These are phyloP conservation scores for Salpingus planirostris DNA, from an alignment of 2,888 invertebrate species.

Conservation along the genomic window DNA sequence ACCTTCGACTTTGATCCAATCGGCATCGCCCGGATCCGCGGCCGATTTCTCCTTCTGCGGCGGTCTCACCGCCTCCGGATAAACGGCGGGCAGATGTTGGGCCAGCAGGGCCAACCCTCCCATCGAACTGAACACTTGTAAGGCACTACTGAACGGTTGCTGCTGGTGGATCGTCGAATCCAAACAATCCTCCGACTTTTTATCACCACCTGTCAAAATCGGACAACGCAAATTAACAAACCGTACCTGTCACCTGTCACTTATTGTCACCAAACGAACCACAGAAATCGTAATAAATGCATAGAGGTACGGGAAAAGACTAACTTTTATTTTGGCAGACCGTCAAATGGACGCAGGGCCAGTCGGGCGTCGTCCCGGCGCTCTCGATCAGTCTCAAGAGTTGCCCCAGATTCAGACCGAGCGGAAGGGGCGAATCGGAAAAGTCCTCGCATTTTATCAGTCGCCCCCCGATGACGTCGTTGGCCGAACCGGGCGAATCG, in stretches of 20 bases:
- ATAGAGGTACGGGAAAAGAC: too few species aligned
- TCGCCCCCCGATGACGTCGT: slow-evolving; percentile 34
- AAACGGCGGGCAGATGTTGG: slow-evolving; percentile 79
- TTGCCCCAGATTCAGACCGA: slow-evolving; percentile 37
- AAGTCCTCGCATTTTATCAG: slow-evolving; percentile 34
- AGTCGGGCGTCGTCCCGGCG: slow-evolving; percentile 33
- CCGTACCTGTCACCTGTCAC: too few species aligned
- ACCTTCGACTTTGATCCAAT: slow-evolving; percentile 46
- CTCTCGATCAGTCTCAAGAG: slow-evolving; percentile 35
- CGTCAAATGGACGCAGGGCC: slow-evolving; percentile 40
- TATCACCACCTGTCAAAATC: slow-evolving; percentile 10
- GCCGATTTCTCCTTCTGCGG: slow-evolving; percentile 51
- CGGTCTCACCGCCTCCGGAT: slow-evolving; percentile 61
- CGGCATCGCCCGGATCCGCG: slow-evolving; percentile 43
- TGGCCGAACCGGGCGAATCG: slow-evolving; percentile 5
- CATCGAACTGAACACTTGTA: slow-evolving; percentile 79
- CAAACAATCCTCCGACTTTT: slow-evolving; percentile 7
- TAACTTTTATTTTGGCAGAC: slow-evolving; percentile 38
- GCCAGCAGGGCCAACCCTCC: slow-evolving; percentile 86
- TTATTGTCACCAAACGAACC: too few species aligned
- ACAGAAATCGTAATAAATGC: too few species aligned
- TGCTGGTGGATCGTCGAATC: slow-evolving; percentile 19
- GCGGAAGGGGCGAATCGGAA: slow-evolving; percentile 35
- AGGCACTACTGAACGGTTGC: slow-evolving; percentile 46
- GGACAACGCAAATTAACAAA: slow-evolving; percentile 2